These are phyloP conservation scores for Tubulanus polymorphus DNA, from an alignment of 2,888 invertebrate genomes.

Conservation along the genomic window DNA sequence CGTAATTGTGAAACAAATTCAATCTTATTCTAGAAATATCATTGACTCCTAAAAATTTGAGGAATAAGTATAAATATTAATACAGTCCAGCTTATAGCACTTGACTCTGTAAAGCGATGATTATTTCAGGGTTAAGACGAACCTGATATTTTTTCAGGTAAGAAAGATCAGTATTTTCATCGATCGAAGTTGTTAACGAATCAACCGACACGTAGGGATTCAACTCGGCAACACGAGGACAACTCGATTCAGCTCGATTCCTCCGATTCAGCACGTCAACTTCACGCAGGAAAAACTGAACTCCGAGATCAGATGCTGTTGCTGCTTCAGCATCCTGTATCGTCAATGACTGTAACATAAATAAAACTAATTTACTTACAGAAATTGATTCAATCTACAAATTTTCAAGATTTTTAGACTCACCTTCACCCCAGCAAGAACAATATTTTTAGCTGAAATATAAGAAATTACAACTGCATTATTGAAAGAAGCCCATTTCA, in stretches of 20 bases:
- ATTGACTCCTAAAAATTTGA: too few relatives aligned
- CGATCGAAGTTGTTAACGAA: conserved; percentile 26
- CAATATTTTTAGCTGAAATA: conserved; percentile 50
- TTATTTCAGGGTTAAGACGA: not conserved
- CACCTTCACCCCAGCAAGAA: conserved; percentile 51
- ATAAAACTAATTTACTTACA: conserved; percentile 10
- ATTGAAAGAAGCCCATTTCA: too few relatives aligned
- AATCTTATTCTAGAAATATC: too few relatives aligned
- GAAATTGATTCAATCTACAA: not conserved
- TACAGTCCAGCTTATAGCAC: too few relatives aligned
- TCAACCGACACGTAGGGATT: conserved; percentile 50
- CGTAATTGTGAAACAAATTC: too few relatives aligned
- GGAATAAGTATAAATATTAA: not conserved
- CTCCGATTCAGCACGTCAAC: conserved; percentile 34
- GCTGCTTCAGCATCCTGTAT: conserved; percentile 39
- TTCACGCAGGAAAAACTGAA: conserved; percentile 48
- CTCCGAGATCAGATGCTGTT: conserved; percentile 38
- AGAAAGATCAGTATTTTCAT: conserved; percentile 28
- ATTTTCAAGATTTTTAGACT: not conserved
- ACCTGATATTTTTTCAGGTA: conserved; percentile 43
- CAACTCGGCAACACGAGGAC: conserved; percentile 38
- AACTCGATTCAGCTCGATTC: conserved; percentile 47
- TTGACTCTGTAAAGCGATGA: not conserved
- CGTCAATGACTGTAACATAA: conserved; percentile 45
- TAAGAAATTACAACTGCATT: conserved; percentile 9